Evolutionary conservation across 23 tunicate genomes (phyloP).

Genomic region (Styela clava): DNA sequence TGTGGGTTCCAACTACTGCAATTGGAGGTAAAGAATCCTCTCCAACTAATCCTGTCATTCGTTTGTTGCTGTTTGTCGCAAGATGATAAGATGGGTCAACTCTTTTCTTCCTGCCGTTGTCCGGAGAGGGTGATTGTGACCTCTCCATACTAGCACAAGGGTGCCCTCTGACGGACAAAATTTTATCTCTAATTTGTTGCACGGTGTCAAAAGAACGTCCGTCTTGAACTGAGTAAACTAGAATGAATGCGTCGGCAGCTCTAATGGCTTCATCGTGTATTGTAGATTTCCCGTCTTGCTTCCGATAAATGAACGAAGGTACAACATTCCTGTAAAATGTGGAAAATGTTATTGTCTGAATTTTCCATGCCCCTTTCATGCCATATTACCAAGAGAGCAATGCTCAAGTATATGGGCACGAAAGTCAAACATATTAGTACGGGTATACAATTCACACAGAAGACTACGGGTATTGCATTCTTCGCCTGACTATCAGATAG

Average conservation of each 20-base stretch:
- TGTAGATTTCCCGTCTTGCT: neutral
- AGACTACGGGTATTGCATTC: no score
- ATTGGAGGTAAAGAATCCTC: constrained; percentile 47
- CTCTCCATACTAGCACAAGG: neutral
- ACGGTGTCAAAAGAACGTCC: constrained; percentile 37
- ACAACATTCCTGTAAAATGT: constrained; percentile 20
- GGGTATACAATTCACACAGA: no score
- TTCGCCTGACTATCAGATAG: no score
- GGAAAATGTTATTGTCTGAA: no score
- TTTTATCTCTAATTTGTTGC: constrained; percentile 35
- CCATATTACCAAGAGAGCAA: no score
- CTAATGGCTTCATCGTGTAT: neutral
- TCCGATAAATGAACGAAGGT: constrained; percentile 32
- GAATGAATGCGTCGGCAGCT: constrained; percentile 48
- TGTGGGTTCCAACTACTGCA: constrained; percentile 59
- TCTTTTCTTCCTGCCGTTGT: neutral
- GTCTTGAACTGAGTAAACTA: constrained; percentile 53
- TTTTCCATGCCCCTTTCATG: no score
- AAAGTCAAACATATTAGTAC: no score
- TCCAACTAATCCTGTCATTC: neutral
- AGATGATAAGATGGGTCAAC: neutral
- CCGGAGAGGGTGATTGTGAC: neutral
- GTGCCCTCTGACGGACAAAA: constrained; percentile 24
- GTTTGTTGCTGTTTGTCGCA: neutral
- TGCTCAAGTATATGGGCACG: no score